Percentiles rank a stretch among this genome's conserved stretches.
Evolutionary conservation across 2,797 vertebrate genomes (phyloP).

Genomic region (Hypotaenidia okinawae): DNA sequence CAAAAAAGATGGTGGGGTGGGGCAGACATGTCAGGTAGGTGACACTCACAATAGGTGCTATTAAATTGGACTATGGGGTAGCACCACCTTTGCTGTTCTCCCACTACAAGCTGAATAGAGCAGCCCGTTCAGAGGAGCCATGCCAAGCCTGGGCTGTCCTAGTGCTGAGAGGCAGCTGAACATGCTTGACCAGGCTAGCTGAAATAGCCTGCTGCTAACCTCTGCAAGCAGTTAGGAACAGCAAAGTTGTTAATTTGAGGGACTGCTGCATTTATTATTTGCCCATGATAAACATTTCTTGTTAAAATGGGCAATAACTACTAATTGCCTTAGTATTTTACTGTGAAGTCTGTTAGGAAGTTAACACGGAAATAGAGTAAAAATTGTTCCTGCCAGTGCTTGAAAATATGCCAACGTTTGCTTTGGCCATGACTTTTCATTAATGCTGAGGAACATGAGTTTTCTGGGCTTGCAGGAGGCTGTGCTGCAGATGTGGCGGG

Average conservation of each 20-base stretch:
- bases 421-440: neutral
- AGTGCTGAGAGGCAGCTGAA: neutral
- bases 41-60: neutral
- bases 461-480: neutral
- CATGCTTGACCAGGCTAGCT: neutral
- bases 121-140: neutral
- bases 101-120: neutral
- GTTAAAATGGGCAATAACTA: neutral
- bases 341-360: neutral
- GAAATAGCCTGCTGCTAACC: neutral
- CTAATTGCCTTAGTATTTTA: neutral
- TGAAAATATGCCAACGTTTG: neutral
- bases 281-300: neutral
- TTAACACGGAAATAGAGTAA: neutral
- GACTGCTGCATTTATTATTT: neutral
- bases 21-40: constrained; percentile 29
- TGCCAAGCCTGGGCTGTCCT: neutral
- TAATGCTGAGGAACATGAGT: neutral
- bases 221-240: neutral
- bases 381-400: neutral
- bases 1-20: constrained; percentile 35
- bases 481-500: neutral
- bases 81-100: neutral
- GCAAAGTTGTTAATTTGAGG: neutral
- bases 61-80: neutral